phyloP scores from a whole-genome alignment of 2,797 vertebrate species.

The Pelochelys cantorii region DNA sequence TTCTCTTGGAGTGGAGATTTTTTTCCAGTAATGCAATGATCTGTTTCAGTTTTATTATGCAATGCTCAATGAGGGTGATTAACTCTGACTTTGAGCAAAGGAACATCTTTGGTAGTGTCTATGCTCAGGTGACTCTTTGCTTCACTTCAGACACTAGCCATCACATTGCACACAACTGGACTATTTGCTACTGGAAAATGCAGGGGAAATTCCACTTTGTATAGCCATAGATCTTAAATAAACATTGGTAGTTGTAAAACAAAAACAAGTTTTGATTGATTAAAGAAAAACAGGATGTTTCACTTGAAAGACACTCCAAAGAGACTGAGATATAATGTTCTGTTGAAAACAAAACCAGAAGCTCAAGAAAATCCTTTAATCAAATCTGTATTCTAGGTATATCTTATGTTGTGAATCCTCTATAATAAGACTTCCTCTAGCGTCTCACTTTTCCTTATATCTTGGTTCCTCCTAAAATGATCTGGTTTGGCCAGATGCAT shows the following conservation, averaged over 20 bases:
- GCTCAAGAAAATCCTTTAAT: neutral
- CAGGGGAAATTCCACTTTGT: neutral
- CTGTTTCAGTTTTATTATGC: slow-evolving; percentile 7
- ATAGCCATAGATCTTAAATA: neutral
- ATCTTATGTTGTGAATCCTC: neutral
- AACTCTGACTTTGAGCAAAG: slow-evolving; percentile 9
- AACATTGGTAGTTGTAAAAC: neutral
- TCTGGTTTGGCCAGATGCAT: neutral
- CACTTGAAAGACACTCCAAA: neutral
- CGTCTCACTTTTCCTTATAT: neutral
- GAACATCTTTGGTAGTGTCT: slow-evolving; percentile 6
- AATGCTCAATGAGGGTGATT: neutral
- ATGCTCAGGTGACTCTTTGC: neutral
- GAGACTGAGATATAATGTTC: neutral
- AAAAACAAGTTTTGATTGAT: neutral
- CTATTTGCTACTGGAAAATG: slow-evolving; percentile 14
- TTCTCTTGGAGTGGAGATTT: neutral
- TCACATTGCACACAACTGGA: neutral
- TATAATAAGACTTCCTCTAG: neutral
- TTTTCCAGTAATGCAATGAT: neutral
- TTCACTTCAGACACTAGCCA: neutral
- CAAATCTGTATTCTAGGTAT: neutral
- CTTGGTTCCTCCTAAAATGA: neutral
- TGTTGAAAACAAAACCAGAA: neutral
- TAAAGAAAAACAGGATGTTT: slow-evolving; percentile 5